phyloP scores from a whole-genome alignment of 2,888 invertebrate genomes.

The Conistra vaccinii region DNA sequence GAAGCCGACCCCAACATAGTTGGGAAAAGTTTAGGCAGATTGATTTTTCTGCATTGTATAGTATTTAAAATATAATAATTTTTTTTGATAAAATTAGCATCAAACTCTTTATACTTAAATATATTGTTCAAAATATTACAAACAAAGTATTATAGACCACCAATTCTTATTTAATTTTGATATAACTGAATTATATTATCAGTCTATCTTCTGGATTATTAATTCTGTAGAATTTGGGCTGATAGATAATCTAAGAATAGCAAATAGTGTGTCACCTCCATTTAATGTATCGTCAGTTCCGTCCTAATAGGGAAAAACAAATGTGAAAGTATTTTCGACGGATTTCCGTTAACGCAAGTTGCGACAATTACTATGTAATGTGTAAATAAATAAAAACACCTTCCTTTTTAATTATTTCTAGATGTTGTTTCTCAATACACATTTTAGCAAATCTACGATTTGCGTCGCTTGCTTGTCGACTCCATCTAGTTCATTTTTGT shows the following conservation, averaged over 20 bases:
- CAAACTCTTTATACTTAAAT: background rate
- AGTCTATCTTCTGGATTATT: background rate
- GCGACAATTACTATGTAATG: background rate
- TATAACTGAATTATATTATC: background rate
- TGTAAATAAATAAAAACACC: background rate
- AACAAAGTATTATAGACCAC: background rate
- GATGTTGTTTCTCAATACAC: too few species aligned
- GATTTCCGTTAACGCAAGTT: conserved; percentile 20
- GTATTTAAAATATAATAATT: background rate
- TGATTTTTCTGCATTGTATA: too few species aligned
- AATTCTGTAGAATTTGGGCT: background rate
- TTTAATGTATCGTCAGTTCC: background rate
- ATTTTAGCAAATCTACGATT: too few species aligned
- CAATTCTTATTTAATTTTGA: background rate
- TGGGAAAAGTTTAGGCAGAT: too few species aligned
- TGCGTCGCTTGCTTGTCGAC: too few species aligned
- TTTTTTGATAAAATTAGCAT: background rate
- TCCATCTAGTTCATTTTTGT: too few species aligned
- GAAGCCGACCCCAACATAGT: too few species aligned
- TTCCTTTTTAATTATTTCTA: too few species aligned
- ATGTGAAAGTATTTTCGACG: conserved; percentile 46
- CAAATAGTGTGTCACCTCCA: background rate
- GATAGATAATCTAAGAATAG: background rate
- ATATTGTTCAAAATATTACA: background rate
- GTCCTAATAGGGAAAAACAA: conserved; percentile 11